phyloP scores from a whole-genome alignment of 1,140 invertebrate species.

The Monochamus saltuarius region DNA sequence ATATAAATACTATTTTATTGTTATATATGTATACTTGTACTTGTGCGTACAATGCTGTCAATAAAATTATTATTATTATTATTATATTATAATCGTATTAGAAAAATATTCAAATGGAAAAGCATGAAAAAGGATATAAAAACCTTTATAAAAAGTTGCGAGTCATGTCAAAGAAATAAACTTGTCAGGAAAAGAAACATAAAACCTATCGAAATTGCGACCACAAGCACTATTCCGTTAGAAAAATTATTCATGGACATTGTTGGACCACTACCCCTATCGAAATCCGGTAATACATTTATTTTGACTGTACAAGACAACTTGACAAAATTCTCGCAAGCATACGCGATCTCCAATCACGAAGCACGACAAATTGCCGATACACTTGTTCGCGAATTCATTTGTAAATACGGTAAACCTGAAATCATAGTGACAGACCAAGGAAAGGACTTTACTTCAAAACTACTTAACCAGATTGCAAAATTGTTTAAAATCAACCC shows the following conservation, averaged over 20 bases:
- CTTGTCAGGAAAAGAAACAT: conserved; percentile 27
- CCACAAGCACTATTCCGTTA: conserved; percentile 31
- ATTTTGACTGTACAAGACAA: conserved; percentile 47
- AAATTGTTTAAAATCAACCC: conserved; percentile 43
- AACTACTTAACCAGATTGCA: conserved; percentile 35
- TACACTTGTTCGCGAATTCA: conserved; percentile 27
- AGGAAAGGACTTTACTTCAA: conserved; percentile 43
- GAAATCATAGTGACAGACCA: conserved; percentile 44
- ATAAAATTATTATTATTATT: too few relatives aligned
- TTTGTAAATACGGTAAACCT: conserved; percentile 44
- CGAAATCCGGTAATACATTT: conserved; percentile 34
- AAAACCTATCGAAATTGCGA: conserved; percentile 45
- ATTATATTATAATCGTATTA: conserved; percentile 42
- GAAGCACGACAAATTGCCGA: conserved; percentile 42
- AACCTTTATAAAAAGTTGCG: conserved; percentile 41
- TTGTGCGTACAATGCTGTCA: too few relatives aligned
- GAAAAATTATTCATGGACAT: conserved; percentile 40
- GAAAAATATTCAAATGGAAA: conserved; percentile 48
- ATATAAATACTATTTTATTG: too few relatives aligned
- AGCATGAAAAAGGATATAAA: conserved; percentile 48
- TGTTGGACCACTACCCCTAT: conserved; percentile 42
- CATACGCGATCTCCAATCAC: conserved; percentile 38
- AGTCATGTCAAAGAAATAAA: conserved; percentile 44
- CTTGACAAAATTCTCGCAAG: conserved; percentile 43
- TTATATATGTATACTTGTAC: too few relatives aligned